Percentiles rank a stretch among this genome's conserved stretches.
phyloP scores from a whole-genome alignment of 2,888 invertebrate species.

The Gymnosoma rotundatum region DNA sequence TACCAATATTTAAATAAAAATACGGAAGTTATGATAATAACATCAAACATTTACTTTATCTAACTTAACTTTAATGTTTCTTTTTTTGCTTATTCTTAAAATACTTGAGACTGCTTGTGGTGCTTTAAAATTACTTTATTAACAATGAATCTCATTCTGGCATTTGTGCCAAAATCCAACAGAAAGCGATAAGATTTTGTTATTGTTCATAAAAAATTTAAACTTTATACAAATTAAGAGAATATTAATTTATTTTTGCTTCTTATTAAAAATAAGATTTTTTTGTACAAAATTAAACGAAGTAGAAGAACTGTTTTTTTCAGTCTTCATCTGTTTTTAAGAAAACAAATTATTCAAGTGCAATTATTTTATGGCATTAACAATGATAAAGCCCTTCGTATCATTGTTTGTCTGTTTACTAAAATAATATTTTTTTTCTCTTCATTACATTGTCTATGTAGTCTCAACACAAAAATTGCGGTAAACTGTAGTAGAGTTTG shows the following conservation, averaged over 20 bases:
- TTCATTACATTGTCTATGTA: neutral
- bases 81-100: neutral
- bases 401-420: neutral
- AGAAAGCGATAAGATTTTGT: neutral
- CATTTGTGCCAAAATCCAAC: neutral
- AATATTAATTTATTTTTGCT: slow-evolving; percentile 37
- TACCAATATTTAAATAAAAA: no score
- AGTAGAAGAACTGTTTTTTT: slow-evolving; percentile 22
- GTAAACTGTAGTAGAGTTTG: slow-evolving; percentile 2
- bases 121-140: slow-evolving; percentile 63
- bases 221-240: slow-evolving; percentile 43
- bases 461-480: slow-evolving; percentile 24
- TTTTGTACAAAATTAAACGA: slow-evolving; percentile 25
- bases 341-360: slow-evolving; percentile 40
- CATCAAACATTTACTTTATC: no score
- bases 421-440: neutral
- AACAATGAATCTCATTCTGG: neutral
- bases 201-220: slow-evolving; percentile 4
- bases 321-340: slow-evolving; percentile 14
- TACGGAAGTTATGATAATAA: no score
- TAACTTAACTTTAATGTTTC: neutral
- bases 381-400: slow-evolving; percentile 9
- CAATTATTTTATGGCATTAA: slow-evolving; percentile 49
- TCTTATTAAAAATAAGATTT: neutral
- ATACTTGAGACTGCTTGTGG: slow-evolving; percentile 65